Evolutionary conservation across 2,888 invertebrate species (phyloP).

Genomic region (Meghimatium bilineatum): DNA sequence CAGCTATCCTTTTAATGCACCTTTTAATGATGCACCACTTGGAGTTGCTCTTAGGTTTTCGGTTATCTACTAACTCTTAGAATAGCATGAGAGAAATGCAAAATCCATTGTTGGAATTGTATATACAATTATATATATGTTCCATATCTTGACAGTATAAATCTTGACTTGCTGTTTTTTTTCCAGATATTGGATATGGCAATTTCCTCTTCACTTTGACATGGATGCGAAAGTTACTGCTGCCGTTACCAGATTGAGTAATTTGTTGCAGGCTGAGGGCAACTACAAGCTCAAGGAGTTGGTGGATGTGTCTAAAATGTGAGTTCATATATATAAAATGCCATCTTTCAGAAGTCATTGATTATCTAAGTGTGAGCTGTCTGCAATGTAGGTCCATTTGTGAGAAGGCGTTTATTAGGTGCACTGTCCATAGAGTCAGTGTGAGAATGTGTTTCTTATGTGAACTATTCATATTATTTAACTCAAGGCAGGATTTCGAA

Average conservation of each 20-base stretch:
- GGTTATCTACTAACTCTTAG: too few species aligned
- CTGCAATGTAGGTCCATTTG: too few species aligned
- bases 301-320: constrained; percentile 79
- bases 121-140: too few species aligned
- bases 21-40: too few species aligned
- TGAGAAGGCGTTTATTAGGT: neutral
- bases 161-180: neutral
- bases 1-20: too few species aligned
- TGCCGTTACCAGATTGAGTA: constrained; percentile 76
- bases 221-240: constrained; percentile 77
- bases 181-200: constrained; percentile 79
- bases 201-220: constrained; percentile 80
- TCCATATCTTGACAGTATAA: too few species aligned
- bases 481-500: too few species aligned
- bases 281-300: constrained; percentile 74
- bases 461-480: too few species aligned
- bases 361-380: too few species aligned
- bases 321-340: constrained; percentile 60
- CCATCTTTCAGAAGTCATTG: neutral
- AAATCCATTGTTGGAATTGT: too few species aligned
- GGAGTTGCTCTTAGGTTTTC: too few species aligned
- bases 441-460: neutral
- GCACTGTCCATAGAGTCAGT: neutral
- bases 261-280: constrained; percentile 73
- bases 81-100: too few species aligned